phyloP scores from a whole-genome alignment of 1,140 invertebrate species.

The Bicyclus anynana region DNA sequence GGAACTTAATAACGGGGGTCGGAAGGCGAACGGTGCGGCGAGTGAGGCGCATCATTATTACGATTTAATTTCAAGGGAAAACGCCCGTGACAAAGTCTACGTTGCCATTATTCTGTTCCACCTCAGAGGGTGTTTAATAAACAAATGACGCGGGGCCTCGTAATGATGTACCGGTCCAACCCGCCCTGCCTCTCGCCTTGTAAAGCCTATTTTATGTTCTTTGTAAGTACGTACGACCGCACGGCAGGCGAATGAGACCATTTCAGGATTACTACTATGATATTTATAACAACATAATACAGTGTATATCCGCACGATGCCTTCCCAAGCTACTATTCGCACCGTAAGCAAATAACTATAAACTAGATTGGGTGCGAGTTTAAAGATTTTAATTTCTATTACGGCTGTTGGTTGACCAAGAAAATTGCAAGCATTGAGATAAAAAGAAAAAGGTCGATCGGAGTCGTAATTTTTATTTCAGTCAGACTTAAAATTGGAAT shows the following conservation, averaged over 20 bases:
- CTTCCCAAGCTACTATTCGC: not conserved
- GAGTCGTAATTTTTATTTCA: slow-evolving; percentile 20
- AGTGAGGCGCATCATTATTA: slow-evolving; percentile 70
- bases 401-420: not conserved
- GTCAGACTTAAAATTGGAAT: slow-evolving; percentile 35
- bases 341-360: slow-evolving; percentile 13
- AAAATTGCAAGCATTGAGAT: not conserved
- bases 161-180: slow-evolving; percentile 53
- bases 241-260: slow-evolving; percentile 15
- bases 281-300: slow-evolving; percentile 20
- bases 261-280: slow-evolving; percentile 18
- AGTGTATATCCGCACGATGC: slow-evolving; percentile 9
- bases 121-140: slow-evolving; percentile 73
- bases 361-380: slow-evolving; percentile 5
- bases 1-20: slow-evolving; percentile 67
- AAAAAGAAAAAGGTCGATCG: slow-evolving; percentile 22
- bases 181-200: slow-evolving; percentile 39
- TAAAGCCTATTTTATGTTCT: slow-evolving; percentile 55
- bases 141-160: slow-evolving; percentile 67
- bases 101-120: slow-evolving; percentile 69
- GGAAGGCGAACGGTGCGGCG: slow-evolving; percentile 49
- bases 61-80: slow-evolving; percentile 72
- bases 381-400: slow-evolving; percentile 5
- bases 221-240: slow-evolving; percentile 29
- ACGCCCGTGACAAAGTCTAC: slow-evolving; percentile 68